Conservation (phyloP, 1,140 invertebrate species). For the Papilio polytes region DNA sequence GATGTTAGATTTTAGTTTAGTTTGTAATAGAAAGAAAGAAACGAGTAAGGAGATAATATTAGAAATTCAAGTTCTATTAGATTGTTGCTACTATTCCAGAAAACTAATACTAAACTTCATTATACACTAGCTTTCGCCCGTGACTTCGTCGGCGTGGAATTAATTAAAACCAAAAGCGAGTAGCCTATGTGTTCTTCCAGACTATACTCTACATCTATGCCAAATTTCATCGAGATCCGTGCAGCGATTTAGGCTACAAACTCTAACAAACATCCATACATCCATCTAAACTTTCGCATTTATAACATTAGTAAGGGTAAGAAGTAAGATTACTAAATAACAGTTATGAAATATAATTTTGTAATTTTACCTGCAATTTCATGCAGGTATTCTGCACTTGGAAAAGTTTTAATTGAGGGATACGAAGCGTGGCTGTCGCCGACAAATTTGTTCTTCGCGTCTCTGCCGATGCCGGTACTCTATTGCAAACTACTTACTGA, state of each 20-base stretch:
- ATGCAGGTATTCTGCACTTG: constrained; percentile 2
- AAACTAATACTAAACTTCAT: not conserved
- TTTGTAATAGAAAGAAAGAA: not conserved
- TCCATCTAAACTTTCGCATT: no score
- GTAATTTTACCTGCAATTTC: not conserved
- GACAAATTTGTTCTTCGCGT: constrained; percentile 6
- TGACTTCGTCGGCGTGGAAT: no score
- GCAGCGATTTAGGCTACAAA: no score
- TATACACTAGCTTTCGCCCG: no score
- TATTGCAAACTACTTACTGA: not conserved
- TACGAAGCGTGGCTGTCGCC: constrained; percentile 10
- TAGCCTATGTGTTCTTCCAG: no score
- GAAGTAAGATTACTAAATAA: not conserved
- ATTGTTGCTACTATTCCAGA: not conserved
- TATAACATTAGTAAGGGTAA: no score
- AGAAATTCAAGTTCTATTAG: not conserved
- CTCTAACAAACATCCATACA: no score
- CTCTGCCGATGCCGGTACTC: not conserved
- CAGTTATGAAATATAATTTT: constrained; percentile 5
- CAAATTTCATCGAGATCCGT: no score
- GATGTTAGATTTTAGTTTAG: not conserved
- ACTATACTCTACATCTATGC: no score
- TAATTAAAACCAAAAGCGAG: no score
- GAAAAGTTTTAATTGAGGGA: constrained; percentile 21
- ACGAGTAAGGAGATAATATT: not conserved